Percentiles rank a stretch among this genome's conserved stretches.
These are phyloP conservation scores for Stomatorhinus walkeri DNA, from an alignment of 2,797 vertebrate species.

Conservation along the genomic window DNA sequence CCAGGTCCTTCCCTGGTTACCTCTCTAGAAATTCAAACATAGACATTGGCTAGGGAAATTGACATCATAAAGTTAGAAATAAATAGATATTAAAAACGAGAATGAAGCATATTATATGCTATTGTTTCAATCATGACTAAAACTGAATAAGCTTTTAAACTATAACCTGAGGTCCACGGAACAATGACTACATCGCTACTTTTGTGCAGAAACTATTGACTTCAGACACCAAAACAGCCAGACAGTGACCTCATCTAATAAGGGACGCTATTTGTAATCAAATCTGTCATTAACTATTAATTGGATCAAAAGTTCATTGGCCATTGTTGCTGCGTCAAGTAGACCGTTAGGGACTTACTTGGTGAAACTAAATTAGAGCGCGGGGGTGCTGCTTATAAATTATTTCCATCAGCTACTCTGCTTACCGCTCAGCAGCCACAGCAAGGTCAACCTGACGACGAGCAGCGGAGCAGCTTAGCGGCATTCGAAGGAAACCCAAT, in stretches of 20 bases:
- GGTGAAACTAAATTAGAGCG: conserved; percentile 78
- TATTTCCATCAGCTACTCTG: conserved; percentile 79
- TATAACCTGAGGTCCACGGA: conserved; percentile 26
- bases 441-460: conserved; percentile 73
- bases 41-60: not conserved
- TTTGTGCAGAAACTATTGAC: conserved; percentile 44
- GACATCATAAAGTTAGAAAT: not conserved
- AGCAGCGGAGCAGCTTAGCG: conserved; percentile 43
- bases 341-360: conserved; percentile 54
- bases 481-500: conserved; percentile 43
- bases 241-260: conserved; percentile 78
- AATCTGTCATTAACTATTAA: conserved; percentile 94
- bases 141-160: conserved; percentile 3
- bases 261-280: conserved; percentile 79
- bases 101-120: not conserved
- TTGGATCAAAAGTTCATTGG: conserved; percentile 81
- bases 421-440: conserved; percentile 72
- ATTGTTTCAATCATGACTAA: not conserved
- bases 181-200: conserved; percentile 24
- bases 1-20: not conserved
- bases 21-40: not conserved
- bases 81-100: not conserved
- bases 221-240: conserved; percentile 63
- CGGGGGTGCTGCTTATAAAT: conserved; percentile 81
- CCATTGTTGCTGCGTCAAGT: conserved; percentile 75